Conservation (phyloP, 2,113 vertebrate genomes). For the Varanus salvator region DNA sequence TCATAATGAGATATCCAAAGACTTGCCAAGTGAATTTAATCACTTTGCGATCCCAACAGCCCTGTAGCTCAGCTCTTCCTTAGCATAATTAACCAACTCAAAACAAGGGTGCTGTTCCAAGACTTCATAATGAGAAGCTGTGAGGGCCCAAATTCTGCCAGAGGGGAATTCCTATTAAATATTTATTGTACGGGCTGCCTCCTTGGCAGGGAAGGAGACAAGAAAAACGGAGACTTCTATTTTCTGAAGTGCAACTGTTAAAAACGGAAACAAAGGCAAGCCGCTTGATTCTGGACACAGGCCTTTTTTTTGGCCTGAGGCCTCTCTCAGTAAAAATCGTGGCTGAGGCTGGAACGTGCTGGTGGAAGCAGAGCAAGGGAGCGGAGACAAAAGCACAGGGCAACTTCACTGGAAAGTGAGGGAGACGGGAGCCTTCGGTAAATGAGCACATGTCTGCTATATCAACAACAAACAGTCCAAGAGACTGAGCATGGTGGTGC, state of each 20-base stretch:
- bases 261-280: slow-evolving; percentile 62
- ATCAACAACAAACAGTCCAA: not conserved
- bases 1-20: slow-evolving; percentile 85
- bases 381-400: slow-evolving; percentile 30
- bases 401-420: slow-evolving; percentile 41
- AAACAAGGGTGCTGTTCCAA: slow-evolving; percentile 85
- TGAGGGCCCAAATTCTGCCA: slow-evolving; percentile 79
- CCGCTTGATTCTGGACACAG: slow-evolving; percentile 61
- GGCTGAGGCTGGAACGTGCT: slow-evolving; percentile 46
- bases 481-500: not conserved
- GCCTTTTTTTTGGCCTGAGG: slow-evolving; percentile 64
- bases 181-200: slow-evolving; percentile 83
- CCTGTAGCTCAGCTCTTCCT: slow-evolving; percentile 81
- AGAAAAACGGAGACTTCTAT: slow-evolving; percentile 74
- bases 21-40: slow-evolving; percentile 87
- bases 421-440: slow-evolving; percentile 50
- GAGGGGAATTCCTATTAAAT: slow-evolving; percentile 87
- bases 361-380: slow-evolving; percentile 35
- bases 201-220: slow-evolving; percentile 77
- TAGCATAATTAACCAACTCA: slow-evolving; percentile 88
- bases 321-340: slow-evolving; percentile 66
- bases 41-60: slow-evolving; percentile 85
- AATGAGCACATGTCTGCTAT: not conserved
- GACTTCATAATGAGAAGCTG: slow-evolving; percentile 83
- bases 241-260: slow-evolving; percentile 73